Percentiles rank a stretch among this genome's conserved stretches.
Conservation (phyloP, 2,797 vertebrate genomes). For the Phyllotis vaccarum region DNA sequence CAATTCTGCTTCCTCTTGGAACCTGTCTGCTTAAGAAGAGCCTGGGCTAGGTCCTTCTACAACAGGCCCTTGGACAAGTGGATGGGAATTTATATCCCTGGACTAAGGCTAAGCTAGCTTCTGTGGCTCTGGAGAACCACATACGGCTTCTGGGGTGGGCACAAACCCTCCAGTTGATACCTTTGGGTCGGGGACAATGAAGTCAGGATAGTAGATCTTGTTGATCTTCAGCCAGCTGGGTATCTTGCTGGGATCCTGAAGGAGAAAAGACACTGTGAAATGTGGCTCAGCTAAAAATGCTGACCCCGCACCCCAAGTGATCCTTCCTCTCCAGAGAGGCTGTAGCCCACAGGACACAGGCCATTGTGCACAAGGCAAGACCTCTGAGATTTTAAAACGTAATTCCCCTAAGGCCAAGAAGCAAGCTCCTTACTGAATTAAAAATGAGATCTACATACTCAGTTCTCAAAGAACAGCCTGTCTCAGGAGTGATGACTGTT, state of each 20-base stretch:
- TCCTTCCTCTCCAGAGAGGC: not conserved
- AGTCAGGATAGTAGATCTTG: constrained; percentile 99
- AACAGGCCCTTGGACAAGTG: not conserved
- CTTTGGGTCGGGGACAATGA: constrained; percentile 96
- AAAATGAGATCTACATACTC: not conserved
- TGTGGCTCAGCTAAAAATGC: not conserved
- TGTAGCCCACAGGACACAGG: not conserved
- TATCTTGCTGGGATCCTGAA: constrained; percentile 97
- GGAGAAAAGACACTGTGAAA: constrained; percentile 61
- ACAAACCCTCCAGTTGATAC: constrained; percentile 85
- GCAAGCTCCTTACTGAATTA: not conserved
- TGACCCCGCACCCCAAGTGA: not conserved
- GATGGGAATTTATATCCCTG: not conserved
- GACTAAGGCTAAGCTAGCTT: not conserved
- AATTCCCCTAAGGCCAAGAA: not conserved
- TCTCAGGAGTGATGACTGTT: not conserved
- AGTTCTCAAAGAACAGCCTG: not conserved
- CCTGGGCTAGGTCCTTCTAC: not conserved
- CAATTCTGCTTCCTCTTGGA: not conserved
- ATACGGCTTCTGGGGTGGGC: not conserved
- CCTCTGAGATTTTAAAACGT: not conserved
- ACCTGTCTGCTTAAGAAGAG: not conserved
- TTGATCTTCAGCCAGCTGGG: constrained; percentile 97
- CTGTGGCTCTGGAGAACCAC: not conserved
- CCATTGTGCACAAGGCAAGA: not conserved